Conservation (phyloP, 1,140 invertebrate genomes). For the Eubasilissa regina region DNA sequence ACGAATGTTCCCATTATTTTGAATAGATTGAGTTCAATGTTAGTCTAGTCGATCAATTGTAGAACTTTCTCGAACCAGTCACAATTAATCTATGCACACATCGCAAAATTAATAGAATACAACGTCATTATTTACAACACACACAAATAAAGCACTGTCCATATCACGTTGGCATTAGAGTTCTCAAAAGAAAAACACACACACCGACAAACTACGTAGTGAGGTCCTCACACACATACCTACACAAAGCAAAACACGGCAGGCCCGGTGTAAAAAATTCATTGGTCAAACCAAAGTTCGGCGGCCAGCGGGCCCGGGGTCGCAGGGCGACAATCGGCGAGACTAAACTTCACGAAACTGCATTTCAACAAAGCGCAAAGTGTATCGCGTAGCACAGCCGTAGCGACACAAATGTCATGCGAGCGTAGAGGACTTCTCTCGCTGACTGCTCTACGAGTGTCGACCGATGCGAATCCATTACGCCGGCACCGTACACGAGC, state of each 20-base stretch:
- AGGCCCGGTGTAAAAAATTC: no score
- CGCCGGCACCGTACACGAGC: not conserved
- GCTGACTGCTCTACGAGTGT: not conserved
- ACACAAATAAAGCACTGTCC: not conserved
- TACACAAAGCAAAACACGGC: no score
- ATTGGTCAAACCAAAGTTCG: no score
- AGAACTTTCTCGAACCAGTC: not conserved
- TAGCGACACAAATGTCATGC: not conserved
- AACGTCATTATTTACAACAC: not conserved
- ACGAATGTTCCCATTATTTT: no score
- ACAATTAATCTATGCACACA: not conserved
- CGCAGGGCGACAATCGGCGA: not conserved
- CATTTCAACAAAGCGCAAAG: not conserved
- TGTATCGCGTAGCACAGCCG: conserved; percentile 1
- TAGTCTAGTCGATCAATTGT: no score
- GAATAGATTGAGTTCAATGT: no score
- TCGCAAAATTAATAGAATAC: not conserved
- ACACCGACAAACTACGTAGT: no score
- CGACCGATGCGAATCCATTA: not conserved
- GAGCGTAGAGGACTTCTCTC: not conserved
- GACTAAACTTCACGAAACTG: not conserved
- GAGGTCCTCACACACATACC: no score
- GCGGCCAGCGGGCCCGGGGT: no score
- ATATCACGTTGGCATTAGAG: no score
- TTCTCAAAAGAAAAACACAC: no score